Percentiles rank a stretch among this genome's conserved stretches.
Conservation (phyloP, 2,113 vertebrate species). For the Monopterus albus region DNA sequence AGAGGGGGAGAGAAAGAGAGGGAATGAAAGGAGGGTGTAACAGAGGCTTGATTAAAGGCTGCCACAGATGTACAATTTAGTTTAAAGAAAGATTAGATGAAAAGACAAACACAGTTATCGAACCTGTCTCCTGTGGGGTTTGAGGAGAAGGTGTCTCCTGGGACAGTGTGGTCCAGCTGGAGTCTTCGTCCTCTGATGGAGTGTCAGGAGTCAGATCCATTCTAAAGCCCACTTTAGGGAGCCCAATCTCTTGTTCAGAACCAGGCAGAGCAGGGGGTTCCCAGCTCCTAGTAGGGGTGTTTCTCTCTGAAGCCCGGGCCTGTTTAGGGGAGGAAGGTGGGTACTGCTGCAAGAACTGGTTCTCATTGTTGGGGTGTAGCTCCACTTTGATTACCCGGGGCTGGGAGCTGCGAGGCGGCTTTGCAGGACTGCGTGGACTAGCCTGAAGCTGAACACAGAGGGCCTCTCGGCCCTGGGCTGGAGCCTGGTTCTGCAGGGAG, state of each 20-base stretch:
- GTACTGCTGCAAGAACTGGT: conserved; percentile 76
- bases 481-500: conserved; percentile 63
- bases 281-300: conserved; percentile 77
- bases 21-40: conserved; percentile 21
- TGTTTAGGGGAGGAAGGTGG: conserved; percentile 79
- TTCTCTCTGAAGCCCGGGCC: conserved; percentile 84
- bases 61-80: conserved; percentile 23
- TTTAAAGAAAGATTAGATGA: conserved; percentile 3
- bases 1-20: background rate
- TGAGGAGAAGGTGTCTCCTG: conserved; percentile 92
- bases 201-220: conserved; percentile 88
- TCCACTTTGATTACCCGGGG: conserved; percentile 75
- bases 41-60: conserved; percentile 27
- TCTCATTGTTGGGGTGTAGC: conserved; percentile 78
- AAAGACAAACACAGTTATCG: conserved; percentile 10
- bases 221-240: conserved; percentile 89
- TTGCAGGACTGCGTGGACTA: conserved; percentile 68
- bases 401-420: conserved; percentile 69
- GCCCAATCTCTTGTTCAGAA: conserved; percentile 87
- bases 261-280: conserved; percentile 74
- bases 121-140: conserved; percentile 92
- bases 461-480: conserved; percentile 66
- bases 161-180: conserved; percentile 97
- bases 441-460: conserved; percentile 60
- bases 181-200: conserved; percentile 95